Evolutionary conservation across 2,113 vertebrate genomes (phyloP).

Genomic region (Passerina amoena): DNA sequence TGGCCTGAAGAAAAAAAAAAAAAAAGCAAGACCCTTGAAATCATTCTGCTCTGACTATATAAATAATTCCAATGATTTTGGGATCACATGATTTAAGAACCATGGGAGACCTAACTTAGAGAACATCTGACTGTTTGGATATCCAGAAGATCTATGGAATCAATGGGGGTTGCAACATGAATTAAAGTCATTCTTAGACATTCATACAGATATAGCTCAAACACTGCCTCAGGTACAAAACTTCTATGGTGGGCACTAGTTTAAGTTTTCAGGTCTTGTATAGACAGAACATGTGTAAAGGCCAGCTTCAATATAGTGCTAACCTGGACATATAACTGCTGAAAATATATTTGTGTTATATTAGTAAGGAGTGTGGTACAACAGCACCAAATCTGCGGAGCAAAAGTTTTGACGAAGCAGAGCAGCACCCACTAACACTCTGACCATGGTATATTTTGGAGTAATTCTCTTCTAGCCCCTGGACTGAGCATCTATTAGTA

Average conservation of each 20-base stretch:
- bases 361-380: not conserved
- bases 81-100: not conserved
- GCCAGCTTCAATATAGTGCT: not conserved
- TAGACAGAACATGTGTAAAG: not conserved
- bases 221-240: not conserved
- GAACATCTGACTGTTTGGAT: not conserved
- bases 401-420: not conserved
- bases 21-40: not conserved
- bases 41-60: not conserved
- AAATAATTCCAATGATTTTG: not conserved
- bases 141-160: not conserved
- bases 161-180: fast-evolving
- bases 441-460: not conserved
- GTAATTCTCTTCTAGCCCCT: not conserved
- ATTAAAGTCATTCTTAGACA: not conserved
- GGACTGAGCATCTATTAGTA: not conserved
- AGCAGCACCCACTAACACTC: not conserved
- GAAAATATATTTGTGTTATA: not conserved
- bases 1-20: not conserved
- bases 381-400: not conserved
- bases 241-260: not conserved
- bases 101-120: not conserved
- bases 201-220: not conserved
- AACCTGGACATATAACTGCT: not conserved
- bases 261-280: not conserved